Percentiles rank a stretch among this genome's conserved stretches.
Conservation (phyloP, 53 echinoderm and acorn worm genomes). For the Hippasteria phrygiana region DNA sequence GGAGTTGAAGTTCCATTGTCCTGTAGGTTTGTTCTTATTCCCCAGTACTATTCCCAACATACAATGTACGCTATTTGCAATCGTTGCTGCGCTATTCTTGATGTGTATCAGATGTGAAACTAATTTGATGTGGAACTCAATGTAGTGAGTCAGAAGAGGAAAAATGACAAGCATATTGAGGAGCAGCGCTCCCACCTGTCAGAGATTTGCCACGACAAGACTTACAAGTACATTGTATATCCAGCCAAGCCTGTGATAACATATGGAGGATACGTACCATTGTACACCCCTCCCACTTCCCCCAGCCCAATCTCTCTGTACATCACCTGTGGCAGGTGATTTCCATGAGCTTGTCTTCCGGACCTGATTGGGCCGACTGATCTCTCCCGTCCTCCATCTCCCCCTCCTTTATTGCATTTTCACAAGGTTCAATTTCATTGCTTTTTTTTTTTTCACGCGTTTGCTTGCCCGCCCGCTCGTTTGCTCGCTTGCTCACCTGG, state of each 20-base stretch:
- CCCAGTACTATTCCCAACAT: no score
- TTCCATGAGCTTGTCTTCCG: constrained; percentile 4
- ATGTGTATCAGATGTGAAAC: neutral
- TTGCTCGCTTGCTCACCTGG: neutral
- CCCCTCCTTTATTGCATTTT: constrained; percentile 53
- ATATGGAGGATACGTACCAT: neutral
- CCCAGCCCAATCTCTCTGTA: neutral
- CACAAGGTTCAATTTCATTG: neutral
- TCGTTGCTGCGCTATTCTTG: no score
- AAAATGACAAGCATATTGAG: neutral
- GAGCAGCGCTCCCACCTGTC: constrained; percentile 17
- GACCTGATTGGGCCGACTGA: constrained; percentile 16
- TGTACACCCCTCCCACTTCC: neutral
- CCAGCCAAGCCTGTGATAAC: neutral
- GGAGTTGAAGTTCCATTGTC: no score
- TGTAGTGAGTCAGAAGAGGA: neutral
- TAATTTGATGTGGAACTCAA: no score
- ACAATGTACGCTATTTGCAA: no score
- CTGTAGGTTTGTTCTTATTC: no score
- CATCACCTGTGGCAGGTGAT: constrained; percentile 61
- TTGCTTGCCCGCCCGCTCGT: neutral
- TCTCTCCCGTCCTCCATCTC: neutral
- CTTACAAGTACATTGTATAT: neutral
- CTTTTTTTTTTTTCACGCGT: neutral
- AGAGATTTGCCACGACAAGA: constrained; percentile 41